Percentiles rank a stretch among this genome's conserved stretches.
phyloP scores from a whole-genome alignment of 1,140 invertebrate species.

The Platorchestia sp. region DNA sequence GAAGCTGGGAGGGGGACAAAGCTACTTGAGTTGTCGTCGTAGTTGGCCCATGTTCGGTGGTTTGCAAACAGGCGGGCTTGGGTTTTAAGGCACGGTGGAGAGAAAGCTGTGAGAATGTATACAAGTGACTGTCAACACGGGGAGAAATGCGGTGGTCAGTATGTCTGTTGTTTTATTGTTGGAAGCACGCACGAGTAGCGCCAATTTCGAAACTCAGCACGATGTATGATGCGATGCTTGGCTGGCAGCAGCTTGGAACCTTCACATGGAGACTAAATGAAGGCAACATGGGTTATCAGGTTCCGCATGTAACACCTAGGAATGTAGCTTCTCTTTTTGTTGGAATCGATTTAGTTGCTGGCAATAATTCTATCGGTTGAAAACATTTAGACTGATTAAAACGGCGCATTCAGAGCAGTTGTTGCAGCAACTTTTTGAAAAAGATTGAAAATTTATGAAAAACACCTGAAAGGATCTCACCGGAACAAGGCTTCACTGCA shows the following conservation, averaged over 20 bases:
- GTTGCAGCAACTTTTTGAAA: too few species aligned
- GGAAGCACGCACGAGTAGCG: background rate
- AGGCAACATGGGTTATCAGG: too few species aligned
- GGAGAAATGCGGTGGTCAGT: background rate
- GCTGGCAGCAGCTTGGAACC: background rate
- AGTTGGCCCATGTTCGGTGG: background rate
- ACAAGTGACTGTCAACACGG: background rate
- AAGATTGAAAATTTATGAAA: too few species aligned
- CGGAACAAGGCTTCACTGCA: too few species aligned
- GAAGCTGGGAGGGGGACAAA: background rate
- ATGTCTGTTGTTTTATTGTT: background rate
- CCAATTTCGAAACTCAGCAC: background rate
- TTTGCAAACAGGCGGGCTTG: background rate
- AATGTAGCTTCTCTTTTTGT: too few species aligned
- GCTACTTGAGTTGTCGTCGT: background rate
- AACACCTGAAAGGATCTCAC: too few species aligned
- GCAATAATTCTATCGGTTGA: too few species aligned
- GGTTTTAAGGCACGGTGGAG: background rate
- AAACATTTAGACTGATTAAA: too few species aligned
- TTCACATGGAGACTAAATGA: background rate
- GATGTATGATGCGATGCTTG: background rate
- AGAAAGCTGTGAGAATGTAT: conserved; percentile 8
- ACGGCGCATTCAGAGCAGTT: too few species aligned
- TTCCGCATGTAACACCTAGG: too few species aligned
- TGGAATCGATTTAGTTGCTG: too few species aligned